Base-by-base conservation (phyloP, 2,888 invertebrate species). In the Tiliacea aurago region DNA sequence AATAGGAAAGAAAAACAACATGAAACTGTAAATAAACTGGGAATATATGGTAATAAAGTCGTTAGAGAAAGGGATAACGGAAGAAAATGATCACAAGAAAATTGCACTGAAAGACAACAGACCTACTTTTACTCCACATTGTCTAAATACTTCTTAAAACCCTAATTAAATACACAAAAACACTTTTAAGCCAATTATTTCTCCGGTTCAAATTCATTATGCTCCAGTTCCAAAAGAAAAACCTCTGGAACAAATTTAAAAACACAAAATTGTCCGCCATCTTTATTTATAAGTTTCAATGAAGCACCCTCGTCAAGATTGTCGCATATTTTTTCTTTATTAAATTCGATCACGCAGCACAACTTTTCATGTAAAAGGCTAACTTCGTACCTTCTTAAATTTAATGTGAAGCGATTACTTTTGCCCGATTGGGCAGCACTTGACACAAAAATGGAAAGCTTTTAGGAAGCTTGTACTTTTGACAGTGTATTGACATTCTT, bases 401-500 rank as follows among this genome's bases (percentile, higher is more conserved):
- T 80, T 76, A 80, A 83, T 80, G 83, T 72, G 76, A 81, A 73
- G 49, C 78, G 78, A 81, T 85, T 86, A 84, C 69, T 84, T 84
- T 70, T 76, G 70, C 75, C 70, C 79, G 75, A 85, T 81, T 86
- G 82, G 79, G 72, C 75, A 76, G 70, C 63, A 73, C 81, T 86
- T 81, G 81, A 81, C 82, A 78, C 76, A 81, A 80, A 84, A 85
- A 86, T 79, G 78, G 75, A 70, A 84, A 86, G 81, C 81, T 84
- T 84, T 86, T 78, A 84, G 63, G 72, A 73, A 73, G 70, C 75
- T 62, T 68, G 70, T 76, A 77, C 76, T 83, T 73, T 70, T 84
- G 82, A 81, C 71, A 71, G 49, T 66, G 76, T 78, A 67, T 78
- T 84, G 86, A 78, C 86, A 78, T 77, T 73, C 56, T 69, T 84